Base-by-base conservation (phyloP, 2,797 vertebrate species). In the Glyptemys insculpta region DNA sequence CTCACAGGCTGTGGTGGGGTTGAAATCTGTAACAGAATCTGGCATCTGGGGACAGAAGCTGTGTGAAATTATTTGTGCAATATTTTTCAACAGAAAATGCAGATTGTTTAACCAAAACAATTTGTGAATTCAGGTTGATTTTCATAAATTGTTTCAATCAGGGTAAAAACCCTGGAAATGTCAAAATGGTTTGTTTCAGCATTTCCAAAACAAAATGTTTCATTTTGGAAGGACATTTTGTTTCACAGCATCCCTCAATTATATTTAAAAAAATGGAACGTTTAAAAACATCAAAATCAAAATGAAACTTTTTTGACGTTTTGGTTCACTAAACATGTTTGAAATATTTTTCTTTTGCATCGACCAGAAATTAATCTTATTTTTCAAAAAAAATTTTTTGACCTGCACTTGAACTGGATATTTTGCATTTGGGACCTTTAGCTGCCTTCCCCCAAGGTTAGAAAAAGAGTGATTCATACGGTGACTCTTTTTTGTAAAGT, bases 401-500 rank as follows among this genome's bases (percentile, higher is more conserved):
- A 72, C 65, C 37, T 41, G 19, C 3, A 18, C 21, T 72, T 72
- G n/a, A 72, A 41, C n/a, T 37, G 65, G 65, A 41, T 37, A 41
- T 41, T 72, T 72, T 72, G 65, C 9, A 41, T 5, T 25, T 72
- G 18, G 15, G 44, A 11, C 44, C 16, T 3, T 54, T 0, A 0
- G 1, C 19, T 0, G 1, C 21, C 15, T 86, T 93, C 53, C 84
- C 2, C 1, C 1, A 23, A 83, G 14, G 23, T 4, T 31, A 56
- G 53, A 57, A 72, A 3, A 50, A 92, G 59, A 47, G 88, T 11
- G 34, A 29, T 3, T 11, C 50, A 47, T 25, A 72, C 6, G 0
- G 0, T 49, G 31, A 4, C 8, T 25, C 4, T 14, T 0, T 0
- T 53, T 47, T 14, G 23, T 1, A 19, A 78, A 6, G 27, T 31